These are phyloP conservation scores for Eudasyphora cyanicolor DNA, from an alignment of 2,888 invertebrate genomes.

Conservation along the genomic window DNA sequence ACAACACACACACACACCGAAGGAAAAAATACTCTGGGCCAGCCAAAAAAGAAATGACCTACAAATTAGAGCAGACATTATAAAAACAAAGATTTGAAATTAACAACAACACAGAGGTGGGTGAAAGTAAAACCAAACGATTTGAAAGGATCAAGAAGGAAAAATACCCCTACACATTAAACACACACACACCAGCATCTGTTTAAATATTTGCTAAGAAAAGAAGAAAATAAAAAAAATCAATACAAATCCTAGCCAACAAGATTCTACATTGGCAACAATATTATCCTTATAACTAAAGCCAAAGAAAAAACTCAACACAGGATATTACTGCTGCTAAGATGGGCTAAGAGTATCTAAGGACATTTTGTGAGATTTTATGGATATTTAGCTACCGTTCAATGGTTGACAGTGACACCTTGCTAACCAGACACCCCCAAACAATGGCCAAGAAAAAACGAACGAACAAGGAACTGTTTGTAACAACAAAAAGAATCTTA, in stretches of 20 bases:
- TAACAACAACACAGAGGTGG: conserved; percentile 29
- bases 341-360: neutral
- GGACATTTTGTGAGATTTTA: conserved; percentile 14
- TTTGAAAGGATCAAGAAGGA: neutral
- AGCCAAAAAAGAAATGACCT: conserved; percentile 54
- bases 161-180: conserved; percentile 44
- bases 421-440: conserved; percentile 36
- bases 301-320: neutral
- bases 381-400: conserved; percentile 55
- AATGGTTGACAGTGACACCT: conserved; percentile 56
- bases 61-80: conserved; percentile 55
- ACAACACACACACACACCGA: neutral
- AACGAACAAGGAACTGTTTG: neutral
- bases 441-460: neutral
- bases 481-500: neutral
- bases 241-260: conserved; percentile 8
- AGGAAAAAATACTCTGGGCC: too few species aligned
- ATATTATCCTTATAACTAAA: too few species aligned
- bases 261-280: neutral
- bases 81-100: conserved; percentile 38
- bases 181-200: conserved; percentile 52
- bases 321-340: neutral
- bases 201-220: conserved; percentile 60
- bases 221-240: neutral
- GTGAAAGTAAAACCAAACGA: neutral